Conservation (phyloP, 2,888 invertebrate species). For the Dione juno region DNA sequence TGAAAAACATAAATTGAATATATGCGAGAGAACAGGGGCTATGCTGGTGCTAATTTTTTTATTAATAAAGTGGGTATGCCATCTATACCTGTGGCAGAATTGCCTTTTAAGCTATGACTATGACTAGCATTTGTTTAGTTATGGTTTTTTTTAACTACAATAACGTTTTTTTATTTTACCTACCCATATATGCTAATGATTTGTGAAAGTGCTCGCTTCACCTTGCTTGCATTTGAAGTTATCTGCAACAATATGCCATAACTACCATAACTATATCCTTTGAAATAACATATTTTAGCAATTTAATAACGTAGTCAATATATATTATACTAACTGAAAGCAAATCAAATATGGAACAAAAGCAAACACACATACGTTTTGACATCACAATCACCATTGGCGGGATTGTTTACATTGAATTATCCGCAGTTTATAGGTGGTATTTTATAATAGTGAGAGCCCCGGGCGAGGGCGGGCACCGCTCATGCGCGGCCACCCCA, state of each 20-base stretch:
- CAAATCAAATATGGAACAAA: slow-evolving; percentile 24
- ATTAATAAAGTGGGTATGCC: too few relatives aligned
- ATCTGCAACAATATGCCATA: background rate
- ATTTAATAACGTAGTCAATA: background rate
- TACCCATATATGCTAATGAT: too few relatives aligned
- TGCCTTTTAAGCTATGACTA: too few relatives aligned
- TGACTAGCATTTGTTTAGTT: background rate
- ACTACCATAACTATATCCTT: background rate
- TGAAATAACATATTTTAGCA: background rate
- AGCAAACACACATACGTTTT: slow-evolving; percentile 50
- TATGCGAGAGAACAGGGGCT: too few relatives aligned
- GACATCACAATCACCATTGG: slow-evolving; percentile 70
- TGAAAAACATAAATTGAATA: too few relatives aligned
- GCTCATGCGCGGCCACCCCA: slow-evolving; percentile 75
- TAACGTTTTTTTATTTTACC: too few relatives aligned
- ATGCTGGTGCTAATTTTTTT: too few relatives aligned
- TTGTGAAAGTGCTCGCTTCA: too few relatives aligned
- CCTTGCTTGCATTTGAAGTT: background rate
- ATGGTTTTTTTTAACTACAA: background rate
- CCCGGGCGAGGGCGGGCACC: slow-evolving; percentile 72
- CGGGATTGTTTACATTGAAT: slow-evolving; percentile 78
- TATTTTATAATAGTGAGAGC: slow-evolving; percentile 58
- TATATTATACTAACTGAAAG: slow-evolving; percentile 1
- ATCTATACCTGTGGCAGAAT: too few relatives aligned
- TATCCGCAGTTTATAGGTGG: slow-evolving; percentile 70